Base-by-base conservation (phyloP, 2,113 vertebrate genomes). In the Ctenomys sociabilis region DNA sequence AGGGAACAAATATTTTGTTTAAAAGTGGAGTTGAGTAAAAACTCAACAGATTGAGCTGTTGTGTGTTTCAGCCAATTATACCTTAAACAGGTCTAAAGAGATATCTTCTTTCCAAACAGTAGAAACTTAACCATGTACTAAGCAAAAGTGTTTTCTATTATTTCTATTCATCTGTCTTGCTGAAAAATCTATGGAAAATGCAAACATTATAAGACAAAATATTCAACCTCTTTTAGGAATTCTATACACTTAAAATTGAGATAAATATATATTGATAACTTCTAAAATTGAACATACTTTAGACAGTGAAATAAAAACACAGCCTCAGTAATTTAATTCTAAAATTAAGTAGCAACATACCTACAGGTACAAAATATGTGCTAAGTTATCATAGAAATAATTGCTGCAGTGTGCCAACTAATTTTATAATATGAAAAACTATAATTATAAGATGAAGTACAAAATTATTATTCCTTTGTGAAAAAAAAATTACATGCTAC, bases 401-500 rank as follows among this genome's bases (percentile, higher is more conserved):
- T 66, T 72, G 78, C 35, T 94, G n/a, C 90, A 81, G 86, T 26
- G 87, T 94, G 35, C 4, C 9, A 89, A 86, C 12, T 63, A n/a
- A 90, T 83, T 93, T 96, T 64, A 96, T 80, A 64, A 88, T 85
- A 86, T 85, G 75, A 64, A 81, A 86, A 87, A 40, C 80, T 57
- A 89, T 86, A 88, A 87, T 75, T 84, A 94, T 77, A 91, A 96
- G 63, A 91, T 84, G 73, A 87, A 88, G 9, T 57, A 66, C 30
- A 92, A 83, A 82, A 24, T 35, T 96, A 66, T 80, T 93, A 93
- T 95, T 90, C 80, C 83, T 94, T 88, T 77, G 66, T 81, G 93
- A 37, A 75, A 90, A 75, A 90, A 94, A 77, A 85, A 30, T 83
- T 92, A 93, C 70, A 90, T 43, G 57, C 97, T 97, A 97, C 93